Percentiles rank a stretch among this genome's conserved stretches.
These are phyloP conservation scores for Bufo bufo DNA, from an alignment of 2,113 vertebrate species.

Conservation along the genomic window DNA sequence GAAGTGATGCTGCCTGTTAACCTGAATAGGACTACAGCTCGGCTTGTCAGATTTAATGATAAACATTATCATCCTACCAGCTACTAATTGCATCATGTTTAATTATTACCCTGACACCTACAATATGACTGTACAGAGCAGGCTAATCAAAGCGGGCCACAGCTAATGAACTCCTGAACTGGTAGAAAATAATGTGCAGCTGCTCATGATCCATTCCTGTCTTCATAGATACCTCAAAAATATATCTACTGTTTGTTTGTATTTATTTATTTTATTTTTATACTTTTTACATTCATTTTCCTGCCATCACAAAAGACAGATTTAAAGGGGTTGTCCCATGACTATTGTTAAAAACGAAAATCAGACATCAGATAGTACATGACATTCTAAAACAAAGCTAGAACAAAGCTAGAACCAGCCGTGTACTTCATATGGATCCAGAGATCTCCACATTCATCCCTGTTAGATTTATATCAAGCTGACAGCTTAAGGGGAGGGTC, in stretches of 20 bases:
- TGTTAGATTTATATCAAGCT: too few species aligned
- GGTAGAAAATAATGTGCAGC: not conserved
- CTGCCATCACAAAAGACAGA: too few species aligned
- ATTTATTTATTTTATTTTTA: not conserved
- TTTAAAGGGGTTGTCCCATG: too few species aligned
- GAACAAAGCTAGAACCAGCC: too few species aligned
- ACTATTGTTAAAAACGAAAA: too few species aligned
- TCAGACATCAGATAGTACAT: too few species aligned
- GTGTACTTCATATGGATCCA: too few species aligned
- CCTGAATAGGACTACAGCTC: not conserved
- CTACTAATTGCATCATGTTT: constrained; percentile 43
- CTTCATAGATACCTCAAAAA: not conserved
- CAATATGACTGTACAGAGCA: constrained; percentile 4
- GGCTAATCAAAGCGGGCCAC: constrained; percentile 20
- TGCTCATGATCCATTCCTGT: too few species aligned
- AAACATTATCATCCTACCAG: constrained; percentile 23
- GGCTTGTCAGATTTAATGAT: constrained; percentile 40
- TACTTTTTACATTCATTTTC: too few species aligned
- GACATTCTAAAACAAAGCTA: too few species aligned
- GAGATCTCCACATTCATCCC: too few species aligned
- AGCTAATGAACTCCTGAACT: constrained; percentile 32
- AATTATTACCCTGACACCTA: constrained; percentile 49
- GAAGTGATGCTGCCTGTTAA: constrained; percentile 18
- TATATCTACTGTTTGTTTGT: not conserved
- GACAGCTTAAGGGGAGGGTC: too few species aligned